Evolutionary conservation across 2,113 vertebrate species (phyloP).

Genomic region (Acrocephalus arundinaceus): DNA sequence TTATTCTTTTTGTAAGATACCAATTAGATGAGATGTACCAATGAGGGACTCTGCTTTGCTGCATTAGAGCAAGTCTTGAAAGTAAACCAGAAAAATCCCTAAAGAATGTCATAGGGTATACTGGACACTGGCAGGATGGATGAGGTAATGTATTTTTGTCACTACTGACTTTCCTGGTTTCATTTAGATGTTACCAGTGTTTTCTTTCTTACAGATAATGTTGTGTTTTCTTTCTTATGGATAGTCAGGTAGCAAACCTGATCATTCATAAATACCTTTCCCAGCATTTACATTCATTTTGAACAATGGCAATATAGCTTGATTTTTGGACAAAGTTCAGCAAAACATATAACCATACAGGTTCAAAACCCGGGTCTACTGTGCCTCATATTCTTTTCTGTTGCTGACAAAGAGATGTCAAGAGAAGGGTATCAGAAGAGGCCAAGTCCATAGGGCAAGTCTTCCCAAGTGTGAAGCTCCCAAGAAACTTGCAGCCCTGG

Average conservation of each 20-base stretch:
- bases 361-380: background rate
- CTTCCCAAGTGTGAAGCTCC: background rate
- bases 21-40: background rate
- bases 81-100: background rate
- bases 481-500: background rate
- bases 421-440: background rate
- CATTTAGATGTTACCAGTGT: background rate
- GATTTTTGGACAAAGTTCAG: background rate
- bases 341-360: background rate
- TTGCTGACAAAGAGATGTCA: background rate
- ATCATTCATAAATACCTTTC: background rate
- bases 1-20: background rate
- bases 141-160: background rate
- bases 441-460: background rate
- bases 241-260: background rate
- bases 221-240: background rate
- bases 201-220: background rate
- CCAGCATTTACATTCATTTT: background rate
- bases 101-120: background rate
- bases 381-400: background rate
- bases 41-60: background rate
- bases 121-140: background rate
- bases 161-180: background rate
- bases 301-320: background rate
- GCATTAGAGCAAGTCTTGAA: background rate